A percentile compares a stretch with the other conserved stretches of the same genome.
Evolutionary conservation across 2,113 vertebrate species (phyloP).

Genomic region (Heterotis niloticus): DNA sequence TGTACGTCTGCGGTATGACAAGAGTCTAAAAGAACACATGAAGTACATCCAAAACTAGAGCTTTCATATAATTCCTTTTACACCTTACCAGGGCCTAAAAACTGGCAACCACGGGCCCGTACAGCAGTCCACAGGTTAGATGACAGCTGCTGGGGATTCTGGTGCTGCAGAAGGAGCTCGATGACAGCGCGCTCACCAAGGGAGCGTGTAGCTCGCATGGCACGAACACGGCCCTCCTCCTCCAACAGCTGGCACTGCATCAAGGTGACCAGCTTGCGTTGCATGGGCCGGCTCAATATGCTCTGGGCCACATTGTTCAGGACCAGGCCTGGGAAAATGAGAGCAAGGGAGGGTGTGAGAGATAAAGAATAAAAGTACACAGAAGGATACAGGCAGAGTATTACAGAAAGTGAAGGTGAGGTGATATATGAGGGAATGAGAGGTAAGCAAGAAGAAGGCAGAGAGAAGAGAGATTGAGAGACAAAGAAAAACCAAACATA

Average conservation of each 20-base stretch:
- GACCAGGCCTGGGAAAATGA: slow-evolving; percentile 77
- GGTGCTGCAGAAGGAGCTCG: slow-evolving; percentile 96
- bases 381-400: not conserved
- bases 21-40: too few species aligned
- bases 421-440: not conserved
- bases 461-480: not conserved
- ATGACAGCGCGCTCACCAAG: slow-evolving; percentile 94
- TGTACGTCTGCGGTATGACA: too few species aligned
- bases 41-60: not conserved
- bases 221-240: slow-evolving; percentile 90
- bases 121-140: slow-evolving; percentile 98
- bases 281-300: slow-evolving; percentile 94
- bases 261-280: slow-evolving; percentile 93
- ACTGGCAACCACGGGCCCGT: slow-evolving; percentile 92
- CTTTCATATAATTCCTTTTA: not conserved
- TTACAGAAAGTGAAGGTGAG: not conserved
- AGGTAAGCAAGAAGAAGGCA: not conserved
- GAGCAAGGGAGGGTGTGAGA: not conserved
- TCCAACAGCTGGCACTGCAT: slow-evolving; percentile 97
- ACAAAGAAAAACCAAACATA: not conserved
- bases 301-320: slow-evolving; percentile 92
- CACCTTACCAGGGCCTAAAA: slow-evolving; percentile 88
- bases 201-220: slow-evolving; percentile 92
- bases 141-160: slow-evolving; percentile 97
- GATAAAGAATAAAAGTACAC: not conserved